A percentile compares a stretch with the other conserved stretches of the same genome.
Evolutionary conservation across 2,797 vertebrate species (phyloP).

Genomic region (Chrysolophus pictus): DNA sequence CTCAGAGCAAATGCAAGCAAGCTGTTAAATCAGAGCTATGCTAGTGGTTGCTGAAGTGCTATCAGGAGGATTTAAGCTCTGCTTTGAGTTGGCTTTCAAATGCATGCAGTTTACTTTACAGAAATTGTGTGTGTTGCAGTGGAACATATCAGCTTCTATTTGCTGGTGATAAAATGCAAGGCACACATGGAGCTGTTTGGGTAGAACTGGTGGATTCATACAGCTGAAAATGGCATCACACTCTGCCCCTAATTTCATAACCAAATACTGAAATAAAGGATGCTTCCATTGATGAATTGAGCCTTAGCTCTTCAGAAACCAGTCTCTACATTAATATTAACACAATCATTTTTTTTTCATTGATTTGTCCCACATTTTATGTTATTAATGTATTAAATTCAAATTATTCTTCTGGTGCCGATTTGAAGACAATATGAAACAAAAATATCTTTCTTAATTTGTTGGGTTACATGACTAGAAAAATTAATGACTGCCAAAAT

Average conservation of each 20-base stretch:
- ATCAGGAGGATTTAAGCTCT: slow-evolving; percentile 38
- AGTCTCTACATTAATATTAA: neutral
- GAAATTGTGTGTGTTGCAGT: neutral
- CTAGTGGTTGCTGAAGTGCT: neutral
- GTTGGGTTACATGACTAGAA: neutral
- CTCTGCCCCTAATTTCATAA: neutral
- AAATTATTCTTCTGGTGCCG: neutral
- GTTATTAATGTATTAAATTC: neutral
- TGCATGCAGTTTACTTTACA: neutral
- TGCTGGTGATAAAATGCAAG: neutral
- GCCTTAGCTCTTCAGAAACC: neutral
- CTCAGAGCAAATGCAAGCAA: slow-evolving; percentile 49
- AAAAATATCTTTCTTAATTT: neutral
- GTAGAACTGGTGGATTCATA: neutral
- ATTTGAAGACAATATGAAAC: neutral
- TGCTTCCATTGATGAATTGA: neutral
- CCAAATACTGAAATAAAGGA: neutral
- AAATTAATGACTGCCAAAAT: neutral
- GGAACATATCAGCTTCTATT: neutral
- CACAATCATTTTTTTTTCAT: neutral
- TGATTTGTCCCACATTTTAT: neutral
- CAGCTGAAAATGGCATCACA: neutral
- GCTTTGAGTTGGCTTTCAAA: neutral
- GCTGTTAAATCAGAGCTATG: neutral
- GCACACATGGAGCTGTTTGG: neutral